Evolutionary conservation across 2,113 vertebrate species (phyloP).

Genomic region (Gymnogyps californianus): DNA sequence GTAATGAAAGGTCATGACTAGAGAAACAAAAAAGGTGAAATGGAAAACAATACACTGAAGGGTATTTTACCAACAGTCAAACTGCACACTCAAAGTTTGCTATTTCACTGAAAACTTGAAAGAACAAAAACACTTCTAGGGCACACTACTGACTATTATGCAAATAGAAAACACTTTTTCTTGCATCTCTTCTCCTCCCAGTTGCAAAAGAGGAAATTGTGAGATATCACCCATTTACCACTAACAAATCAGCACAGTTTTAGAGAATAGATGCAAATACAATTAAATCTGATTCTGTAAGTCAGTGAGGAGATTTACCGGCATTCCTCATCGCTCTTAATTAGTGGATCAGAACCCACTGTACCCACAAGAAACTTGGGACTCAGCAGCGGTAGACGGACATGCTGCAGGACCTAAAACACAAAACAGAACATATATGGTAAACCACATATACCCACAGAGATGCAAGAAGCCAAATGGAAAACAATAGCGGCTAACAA

Average conservation of each 20-base stretch:
- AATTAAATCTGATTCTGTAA: not conserved
- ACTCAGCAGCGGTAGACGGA: conserved; percentile 92
- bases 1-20: not conserved
- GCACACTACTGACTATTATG: not conserved
- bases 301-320: conserved; percentile 73
- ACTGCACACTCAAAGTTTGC: not conserved
- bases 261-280: not conserved
- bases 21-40: not conserved
- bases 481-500: not conserved
- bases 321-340: conserved; percentile 98
- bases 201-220: not conserved
- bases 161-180: not conserved
- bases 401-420: conserved; percentile 91
- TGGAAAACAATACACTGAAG: not conserved
- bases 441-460: not conserved
- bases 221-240: not conserved
- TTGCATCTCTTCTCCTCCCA: not conserved
- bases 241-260: not conserved
- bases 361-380: conserved; percentile 98
- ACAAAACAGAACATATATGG: not conserved
- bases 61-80: not conserved
- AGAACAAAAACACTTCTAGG: not conserved
- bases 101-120: not conserved
- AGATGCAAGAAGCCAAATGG: not conserved
- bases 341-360: conserved; percentile 96